phyloP scores from a whole-genome alignment of 2,797 vertebrate species.

The Galaxias olidus region DNA sequence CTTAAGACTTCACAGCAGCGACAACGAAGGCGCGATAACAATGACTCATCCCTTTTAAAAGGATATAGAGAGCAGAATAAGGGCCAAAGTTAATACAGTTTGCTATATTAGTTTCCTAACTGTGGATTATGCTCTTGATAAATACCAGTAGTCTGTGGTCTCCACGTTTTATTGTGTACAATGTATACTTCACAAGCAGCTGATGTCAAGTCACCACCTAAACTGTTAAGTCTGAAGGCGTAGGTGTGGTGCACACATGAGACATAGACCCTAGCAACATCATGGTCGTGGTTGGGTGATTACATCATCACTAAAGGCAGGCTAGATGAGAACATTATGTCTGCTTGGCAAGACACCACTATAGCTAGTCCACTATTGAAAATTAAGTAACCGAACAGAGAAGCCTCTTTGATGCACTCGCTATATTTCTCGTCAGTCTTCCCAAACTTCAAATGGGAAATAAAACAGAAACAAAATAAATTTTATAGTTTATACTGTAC shows the following conservation, averaged over 20 bases:
- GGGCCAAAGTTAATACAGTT: neutral
- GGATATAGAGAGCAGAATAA: too few relatives aligned
- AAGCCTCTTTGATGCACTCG: neutral
- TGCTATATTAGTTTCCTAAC: too few relatives aligned
- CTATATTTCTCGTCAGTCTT: constrained; percentile 16
- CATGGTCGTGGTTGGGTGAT: neutral
- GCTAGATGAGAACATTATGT: constrained; percentile 1
- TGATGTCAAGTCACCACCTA: neutral
- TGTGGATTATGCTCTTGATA: too few relatives aligned
- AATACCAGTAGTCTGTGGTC: too few relatives aligned
- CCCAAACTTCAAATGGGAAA: constrained; percentile 1
- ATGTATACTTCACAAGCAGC: too few relatives aligned
- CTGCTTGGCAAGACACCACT: constrained; percentile 4
- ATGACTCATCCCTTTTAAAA: neutral
- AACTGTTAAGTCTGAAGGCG: neutral
- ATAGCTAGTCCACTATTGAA: neutral
- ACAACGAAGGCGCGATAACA: constrained; percentile 19
- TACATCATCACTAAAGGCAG: constrained; percentile 6
- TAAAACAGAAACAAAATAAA: constrained; percentile 8
- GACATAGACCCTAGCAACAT: neutral
- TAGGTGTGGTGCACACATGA: neutral
- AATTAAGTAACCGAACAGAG: neutral
- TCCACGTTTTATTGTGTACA: too few relatives aligned
- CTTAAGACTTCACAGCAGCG: constrained; percentile 23
- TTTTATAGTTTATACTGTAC: constrained; percentile 26